phyloP scores from a whole-genome alignment of 2,888 invertebrate genomes.

The Steinernema carpocapsae region DNA sequence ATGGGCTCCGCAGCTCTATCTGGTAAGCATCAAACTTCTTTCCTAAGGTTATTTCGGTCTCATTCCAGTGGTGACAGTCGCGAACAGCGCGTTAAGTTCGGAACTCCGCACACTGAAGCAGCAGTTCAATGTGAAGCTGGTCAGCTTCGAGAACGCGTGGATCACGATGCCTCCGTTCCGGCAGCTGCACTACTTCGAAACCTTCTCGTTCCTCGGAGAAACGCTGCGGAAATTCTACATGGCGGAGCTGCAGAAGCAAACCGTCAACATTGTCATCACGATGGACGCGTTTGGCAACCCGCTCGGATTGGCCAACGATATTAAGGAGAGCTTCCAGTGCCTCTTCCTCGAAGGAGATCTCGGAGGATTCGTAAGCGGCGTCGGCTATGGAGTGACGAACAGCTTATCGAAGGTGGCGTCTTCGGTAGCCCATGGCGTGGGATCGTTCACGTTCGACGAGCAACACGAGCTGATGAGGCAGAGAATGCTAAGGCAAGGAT shows the following conservation, averaged over 20 bases:
- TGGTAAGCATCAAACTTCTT: conserved; percentile 69
- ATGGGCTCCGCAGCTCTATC: conserved; percentile 85
- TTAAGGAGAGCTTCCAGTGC: conserved; percentile 86
- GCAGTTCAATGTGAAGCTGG: conserved; percentile 83
- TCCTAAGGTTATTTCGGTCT: background rate
- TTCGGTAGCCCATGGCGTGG: conserved; percentile 65
- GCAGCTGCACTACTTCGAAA: conserved; percentile 88
- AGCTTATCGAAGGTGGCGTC: conserved; percentile 82
- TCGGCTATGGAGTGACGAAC: conserved; percentile 95
- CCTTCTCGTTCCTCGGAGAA: conserved; percentile 81
- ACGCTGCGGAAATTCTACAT: conserved; percentile 86
- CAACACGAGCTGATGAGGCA: conserved; percentile 64
- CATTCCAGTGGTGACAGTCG: conserved; percentile 86
- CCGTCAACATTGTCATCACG: conserved; percentile 90
- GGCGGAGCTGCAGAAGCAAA: conserved; percentile 89
- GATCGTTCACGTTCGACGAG: conserved; percentile 64
- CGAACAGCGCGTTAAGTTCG: conserved; percentile 76
- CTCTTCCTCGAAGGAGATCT: conserved; percentile 90
- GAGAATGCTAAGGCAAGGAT: conserved; percentile 44
- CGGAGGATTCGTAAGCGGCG: conserved; percentile 87
- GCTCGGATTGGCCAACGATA: conserved; percentile 89
- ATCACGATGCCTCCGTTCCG: conserved; percentile 85
- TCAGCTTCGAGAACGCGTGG: conserved; percentile 93
- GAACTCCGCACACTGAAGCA: conserved; percentile 82
- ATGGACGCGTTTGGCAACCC: conserved; percentile 98